Evolutionary conservation across 2,888 invertebrate species (phyloP).

Genomic region (Buathra laborator): DNA sequence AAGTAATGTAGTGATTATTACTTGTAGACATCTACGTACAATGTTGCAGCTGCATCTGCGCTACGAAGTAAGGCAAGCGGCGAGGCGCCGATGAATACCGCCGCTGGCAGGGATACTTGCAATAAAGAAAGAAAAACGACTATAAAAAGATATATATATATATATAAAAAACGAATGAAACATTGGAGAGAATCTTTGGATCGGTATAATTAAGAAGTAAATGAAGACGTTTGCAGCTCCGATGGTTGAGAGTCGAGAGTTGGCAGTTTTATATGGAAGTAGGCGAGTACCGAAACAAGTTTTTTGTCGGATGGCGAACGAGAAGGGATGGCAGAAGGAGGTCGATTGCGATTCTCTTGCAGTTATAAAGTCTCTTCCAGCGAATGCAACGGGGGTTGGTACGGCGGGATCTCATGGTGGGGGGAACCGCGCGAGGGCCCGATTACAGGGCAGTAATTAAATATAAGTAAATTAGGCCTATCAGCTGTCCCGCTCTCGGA

Average conservation of each 20-base stretch:
- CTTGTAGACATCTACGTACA: not conserved
- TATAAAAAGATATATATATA: not conserved
- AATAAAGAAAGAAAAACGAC: not conserved
- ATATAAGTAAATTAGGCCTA: constrained; percentile 83
- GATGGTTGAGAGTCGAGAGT: constrained; percentile 43
- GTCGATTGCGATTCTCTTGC: constrained; percentile 35
- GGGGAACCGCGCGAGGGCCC: constrained; percentile 56
- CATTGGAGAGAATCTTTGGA: constrained; percentile 38
- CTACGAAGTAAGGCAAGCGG: not conserved
- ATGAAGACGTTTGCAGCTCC: constrained; percentile 65
- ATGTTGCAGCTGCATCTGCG: constrained; percentile 4
- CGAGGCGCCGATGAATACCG: not conserved
- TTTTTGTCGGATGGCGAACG: constrained; percentile 31
- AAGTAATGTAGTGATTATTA: constrained; percentile 3
- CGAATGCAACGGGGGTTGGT: not conserved
- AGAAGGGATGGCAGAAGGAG: constrained; percentile 25
- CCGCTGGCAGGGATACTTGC: constrained; percentile 3
- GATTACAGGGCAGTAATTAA: constrained; percentile 80
- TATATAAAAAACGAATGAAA: not conserved
- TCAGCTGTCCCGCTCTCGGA: constrained; percentile 75
- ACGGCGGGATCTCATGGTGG: constrained; percentile 1
- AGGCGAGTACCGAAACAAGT: constrained; percentile 59
- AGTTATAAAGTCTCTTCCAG: not conserved
- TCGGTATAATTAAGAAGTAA: constrained; percentile 68
- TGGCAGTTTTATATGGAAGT: constrained; percentile 60